These are phyloP conservation scores for Ophthalmolycus amberensis DNA, from an alignment of 2,113 vertebrate genomes.

Conservation along the genomic window DNA sequence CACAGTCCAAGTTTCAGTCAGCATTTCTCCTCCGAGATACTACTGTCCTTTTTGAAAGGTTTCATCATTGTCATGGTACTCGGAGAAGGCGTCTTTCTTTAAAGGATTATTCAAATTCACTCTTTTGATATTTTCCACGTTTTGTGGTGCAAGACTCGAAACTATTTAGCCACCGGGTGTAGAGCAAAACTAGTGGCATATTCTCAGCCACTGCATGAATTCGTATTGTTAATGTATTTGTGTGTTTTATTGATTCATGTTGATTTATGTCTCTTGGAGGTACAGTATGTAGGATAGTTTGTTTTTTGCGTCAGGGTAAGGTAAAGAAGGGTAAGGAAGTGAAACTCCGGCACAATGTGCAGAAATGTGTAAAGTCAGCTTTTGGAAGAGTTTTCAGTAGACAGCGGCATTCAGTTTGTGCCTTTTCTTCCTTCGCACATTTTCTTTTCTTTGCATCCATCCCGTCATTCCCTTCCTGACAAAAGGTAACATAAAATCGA, in stretches of 20 bases:
- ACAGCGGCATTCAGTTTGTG: constrained; percentile 33
- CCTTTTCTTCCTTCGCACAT: constrained; percentile 12
- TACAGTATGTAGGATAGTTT: constrained; percentile 25
- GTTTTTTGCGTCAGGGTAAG: constrained; percentile 36
- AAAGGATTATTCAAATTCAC: constrained; percentile 68
- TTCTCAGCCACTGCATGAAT: constrained; percentile 67
- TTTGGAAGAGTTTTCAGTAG: constrained; percentile 18
- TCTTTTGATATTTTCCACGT: constrained; percentile 62
- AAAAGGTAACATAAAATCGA: constrained; percentile 74
- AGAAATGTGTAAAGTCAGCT: constrained; percentile 37
- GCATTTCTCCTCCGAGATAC: constrained; percentile 16
- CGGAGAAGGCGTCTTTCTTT: constrained; percentile 17
- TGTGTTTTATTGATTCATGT: constrained; percentile 65
- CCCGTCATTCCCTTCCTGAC: constrained; percentile 56
- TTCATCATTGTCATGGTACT: constrained; percentile 51
- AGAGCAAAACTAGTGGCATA: constrained; percentile 37
- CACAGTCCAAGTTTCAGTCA: constrained; percentile 48
- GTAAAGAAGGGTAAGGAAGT: constrained; percentile 22
- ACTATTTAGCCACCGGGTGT: constrained; percentile 45
- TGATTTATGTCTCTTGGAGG: constrained; percentile 44
- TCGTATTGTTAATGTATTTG: constrained; percentile 66
- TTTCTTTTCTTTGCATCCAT: constrained; percentile 48
- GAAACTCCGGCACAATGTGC: constrained; percentile 12
- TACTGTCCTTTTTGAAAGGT: constrained; percentile 31
- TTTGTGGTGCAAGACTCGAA: constrained; percentile 55